Base-by-base conservation (phyloP, 2,113 vertebrate genomes). In the Phoxinus phoxinus region DNA sequence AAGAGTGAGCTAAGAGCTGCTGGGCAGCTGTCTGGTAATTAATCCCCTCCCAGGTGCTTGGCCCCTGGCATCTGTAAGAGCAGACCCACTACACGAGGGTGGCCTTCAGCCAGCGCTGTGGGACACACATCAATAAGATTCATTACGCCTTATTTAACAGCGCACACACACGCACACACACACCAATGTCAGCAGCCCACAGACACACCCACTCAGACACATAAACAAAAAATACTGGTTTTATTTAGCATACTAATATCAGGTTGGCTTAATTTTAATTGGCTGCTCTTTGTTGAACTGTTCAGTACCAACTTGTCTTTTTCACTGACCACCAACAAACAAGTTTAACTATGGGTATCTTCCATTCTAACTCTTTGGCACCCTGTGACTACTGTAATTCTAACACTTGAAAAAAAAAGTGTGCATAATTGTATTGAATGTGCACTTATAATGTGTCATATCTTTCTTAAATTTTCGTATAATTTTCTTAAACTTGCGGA, bases 11-110 rank as follows among this genome's bases (percentile, higher is more conserved):
- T 91, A 87, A 89, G 92, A 93, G 91, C 92, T 93, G 91, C 89
- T 93, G 93, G 94, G 93, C 94, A 95, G 93, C 94, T 95, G 95
- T 94, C 93, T 92, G 92, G 91, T 95, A 95, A 95, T 95, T 94
- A 95, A 93, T 94, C 92, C 91, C 90, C 91, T 94, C 93, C 93
- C 93, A 90, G 75, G 86, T 44, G 90, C 85, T 91, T 90, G 93
- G 90, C 92, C 92, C 90, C 89, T 90, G 88, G 93, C 94, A 95
- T 93, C 93, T 95, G 93, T 90, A 86, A 32, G 91, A 88, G 89
- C 89, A 75, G 86, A 90, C 88, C 92, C 93, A 90, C 91, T 46
- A 56, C 84, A 56, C 44, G 13, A 32, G 73, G 76, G 84, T 93
- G 93, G 94, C 91, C 90, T 88, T 79, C 84, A 51, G 93, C 93